Conservation (phyloP, 2,888 invertebrate genomes). For the Caenorhabditis afra region DNA sequence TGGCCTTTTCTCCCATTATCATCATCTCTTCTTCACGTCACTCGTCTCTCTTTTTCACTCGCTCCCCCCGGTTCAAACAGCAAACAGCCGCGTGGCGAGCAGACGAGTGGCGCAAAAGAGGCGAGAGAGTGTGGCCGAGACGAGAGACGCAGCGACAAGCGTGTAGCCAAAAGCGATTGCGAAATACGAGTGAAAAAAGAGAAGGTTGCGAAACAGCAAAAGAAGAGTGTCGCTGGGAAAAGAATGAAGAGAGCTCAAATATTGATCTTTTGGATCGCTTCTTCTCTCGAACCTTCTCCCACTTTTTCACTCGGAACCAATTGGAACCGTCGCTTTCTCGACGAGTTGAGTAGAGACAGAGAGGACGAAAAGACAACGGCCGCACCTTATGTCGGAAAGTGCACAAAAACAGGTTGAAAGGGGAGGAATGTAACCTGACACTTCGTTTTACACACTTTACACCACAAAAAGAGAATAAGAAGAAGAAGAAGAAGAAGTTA, state of each 20-base stretch:
- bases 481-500: background rate
- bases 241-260: constrained; percentile 27
- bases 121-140: constrained; percentile 1
- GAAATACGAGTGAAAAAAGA: too few species aligned
- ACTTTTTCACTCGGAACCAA: background rate
- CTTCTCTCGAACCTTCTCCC: background rate
- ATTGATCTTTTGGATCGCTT: constrained; percentile 44
- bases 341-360: too few species aligned
- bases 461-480: background rate
- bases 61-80: constrained; percentile 44
- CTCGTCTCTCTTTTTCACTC: background rate
- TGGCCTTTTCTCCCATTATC: constrained; percentile 39
- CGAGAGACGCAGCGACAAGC: constrained; percentile 2
- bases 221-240: constrained; percentile 16
- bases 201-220: too few species aligned
- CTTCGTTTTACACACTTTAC: background rate
- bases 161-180: constrained; percentile 25
- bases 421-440: background rate
- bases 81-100: constrained; percentile 30
- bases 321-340: background rate
- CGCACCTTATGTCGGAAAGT: too few species aligned
- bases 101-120: background rate
- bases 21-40: constrained; percentile 45
- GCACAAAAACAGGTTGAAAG: too few species aligned
- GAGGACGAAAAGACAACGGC: too few species aligned